phyloP scores from a whole-genome alignment of 2,113 vertebrate genomes.

The Neofelis nebulosa region DNA sequence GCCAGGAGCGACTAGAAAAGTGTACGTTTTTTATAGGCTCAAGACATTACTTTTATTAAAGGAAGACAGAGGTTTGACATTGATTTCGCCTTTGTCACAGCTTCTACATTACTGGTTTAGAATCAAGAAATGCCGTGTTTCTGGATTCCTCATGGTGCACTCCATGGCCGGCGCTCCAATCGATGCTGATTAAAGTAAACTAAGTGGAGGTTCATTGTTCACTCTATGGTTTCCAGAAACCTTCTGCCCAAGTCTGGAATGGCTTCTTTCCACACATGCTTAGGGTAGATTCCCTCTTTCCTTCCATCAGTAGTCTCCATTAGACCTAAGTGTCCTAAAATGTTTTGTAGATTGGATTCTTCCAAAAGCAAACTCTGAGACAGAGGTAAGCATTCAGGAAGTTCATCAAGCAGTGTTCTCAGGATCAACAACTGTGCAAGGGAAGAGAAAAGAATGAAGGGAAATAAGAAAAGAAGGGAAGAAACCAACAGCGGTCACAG shows the following conservation, averaged over 20 bases:
- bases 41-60: neutral
- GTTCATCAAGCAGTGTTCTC: neutral
- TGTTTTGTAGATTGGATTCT: slow-evolving; percentile 7
- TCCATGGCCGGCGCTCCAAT: neutral
- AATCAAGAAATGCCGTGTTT: neutral
- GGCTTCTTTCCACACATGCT: neutral
- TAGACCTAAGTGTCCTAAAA: neutral
- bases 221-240: slow-evolving; percentile 36
- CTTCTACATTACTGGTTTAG: neutral
- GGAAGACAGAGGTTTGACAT: neutral
- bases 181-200: slow-evolving; percentile 34
- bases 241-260: neutral
- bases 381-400: slow-evolving; percentile 20
- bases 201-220: neutral
- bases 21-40: neutral
- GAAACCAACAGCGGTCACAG: neutral
- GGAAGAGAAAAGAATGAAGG: neutral
- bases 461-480: neutral
- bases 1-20: neutral
- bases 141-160: neutral
- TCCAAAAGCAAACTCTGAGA: slow-evolving; percentile 15
- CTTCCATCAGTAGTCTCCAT: neutral
- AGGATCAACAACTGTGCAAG: neutral
- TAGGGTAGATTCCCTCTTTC: neutral
- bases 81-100: neutral